Evolutionary conservation across 1,140 invertebrate species (phyloP), one percentile per base, ranked within the genome.

Genomic region (Tetramorium alpestre): DNA sequence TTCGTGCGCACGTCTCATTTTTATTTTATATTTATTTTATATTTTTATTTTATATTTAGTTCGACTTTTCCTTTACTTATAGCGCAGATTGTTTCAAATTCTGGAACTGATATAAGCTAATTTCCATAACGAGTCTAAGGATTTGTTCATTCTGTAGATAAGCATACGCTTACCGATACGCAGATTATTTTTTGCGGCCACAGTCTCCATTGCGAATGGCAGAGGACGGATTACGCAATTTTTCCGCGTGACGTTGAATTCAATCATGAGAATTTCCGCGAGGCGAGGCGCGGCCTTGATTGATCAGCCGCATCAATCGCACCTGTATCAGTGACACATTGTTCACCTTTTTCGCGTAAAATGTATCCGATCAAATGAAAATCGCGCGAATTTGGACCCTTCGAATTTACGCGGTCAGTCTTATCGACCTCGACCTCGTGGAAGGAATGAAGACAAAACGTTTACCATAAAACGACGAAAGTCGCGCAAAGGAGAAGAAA

Each of bases 221-320:
- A 84, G 41, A 84, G 80, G 69, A 73, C 73, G 38, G 22, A 33
- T 87, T 84, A 84, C 65, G 85, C 44, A 87, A 87, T 60, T 87
- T 84, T 65, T 41, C 67, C 87, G 78, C 82, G 75, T 82, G 70
- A 84, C 78, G 89, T 80, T 90, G 65, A 80, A 70, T 81, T 60
- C 49, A 58, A 58, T 41, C 69, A 70, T 56, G 80, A 86, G 80
- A 87, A 87, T 91, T 91, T 89, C 87, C 89, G 81, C 22, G 85
- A 91, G 90, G 84, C 88, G 69, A 89, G 90, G 80, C 70, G 25
- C 76, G 85, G 72, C 89, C 89, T 90, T 90, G 86, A 91, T 90
- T 65, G 75, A 90, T 86, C 81, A 75, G 75, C 62, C 51, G 69
- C 85, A 76, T 89, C 81, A 41, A 69, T 86, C 65, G 1, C 33